Conservation (phyloP, 2,113 vertebrate genomes). For the Bettongia penicillata region DNA sequence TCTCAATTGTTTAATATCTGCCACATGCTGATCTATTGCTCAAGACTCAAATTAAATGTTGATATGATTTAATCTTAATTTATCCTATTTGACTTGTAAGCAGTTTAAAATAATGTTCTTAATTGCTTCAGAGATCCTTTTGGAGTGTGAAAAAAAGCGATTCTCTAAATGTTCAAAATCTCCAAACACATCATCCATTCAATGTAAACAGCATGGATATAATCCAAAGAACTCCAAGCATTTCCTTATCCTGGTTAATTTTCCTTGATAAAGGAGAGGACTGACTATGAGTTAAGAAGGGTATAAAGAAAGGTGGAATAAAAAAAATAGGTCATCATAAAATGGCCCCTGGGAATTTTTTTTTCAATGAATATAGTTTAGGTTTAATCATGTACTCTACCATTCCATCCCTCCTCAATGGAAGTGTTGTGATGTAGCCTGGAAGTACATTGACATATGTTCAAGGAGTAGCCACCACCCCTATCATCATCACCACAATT, state of each 20-base stretch:
- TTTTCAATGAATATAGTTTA: constrained; percentile 38
- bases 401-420: neutral
- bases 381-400: constrained; percentile 50
- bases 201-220: neutral
- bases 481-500: neutral
- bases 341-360: constrained; percentile 12
- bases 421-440: neutral
- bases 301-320: neutral
- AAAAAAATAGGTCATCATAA: constrained; percentile 29
- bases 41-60: constrained; percentile 36
- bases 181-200: neutral
- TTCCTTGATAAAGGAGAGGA: constrained; percentile 20
- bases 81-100: constrained; percentile 71
- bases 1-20: constrained; percentile 77
- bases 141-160: neutral
- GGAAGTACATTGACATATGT: neutral
- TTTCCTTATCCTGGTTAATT: constrained; percentile 19
- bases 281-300: constrained; percentile 22
- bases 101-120: constrained; percentile 38
- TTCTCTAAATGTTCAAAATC: constrained; percentile 50
- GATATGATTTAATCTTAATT: constrained; percentile 65
- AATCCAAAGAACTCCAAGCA: constrained; percentile 20
- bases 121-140: constrained; percentile 51
- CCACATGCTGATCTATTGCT: constrained; percentile 67
- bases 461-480: neutral